A percentile compares a stretch with the other conserved stretches of the same genome.
Conservation (phyloP, 2,113 vertebrate genomes). For the Anseranas semipalmata region DNA sequence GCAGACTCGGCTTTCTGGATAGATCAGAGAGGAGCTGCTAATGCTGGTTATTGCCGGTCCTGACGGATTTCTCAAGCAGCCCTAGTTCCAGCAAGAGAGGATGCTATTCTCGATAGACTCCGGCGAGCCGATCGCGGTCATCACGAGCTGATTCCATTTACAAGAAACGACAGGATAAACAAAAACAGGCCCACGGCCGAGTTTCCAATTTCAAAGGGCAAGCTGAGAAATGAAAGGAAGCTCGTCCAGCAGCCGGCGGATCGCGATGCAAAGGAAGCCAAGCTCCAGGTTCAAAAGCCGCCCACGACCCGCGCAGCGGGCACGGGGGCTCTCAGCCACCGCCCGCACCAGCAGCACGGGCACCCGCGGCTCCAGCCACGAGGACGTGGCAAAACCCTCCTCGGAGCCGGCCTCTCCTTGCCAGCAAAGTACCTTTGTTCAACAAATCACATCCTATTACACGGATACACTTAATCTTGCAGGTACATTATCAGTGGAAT, state of each 20-base stretch:
- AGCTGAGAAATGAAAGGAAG: background rate
- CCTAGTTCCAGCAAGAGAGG: background rate
- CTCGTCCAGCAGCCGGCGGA: background rate
- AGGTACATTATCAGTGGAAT: background rate
- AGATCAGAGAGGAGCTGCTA: background rate
- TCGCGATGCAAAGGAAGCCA: background rate
- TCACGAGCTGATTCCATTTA: fast-evolving
- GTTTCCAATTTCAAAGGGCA: background rate
- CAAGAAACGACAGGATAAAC: fast-evolving
- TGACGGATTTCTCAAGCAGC: background rate
- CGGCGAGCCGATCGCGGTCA: background rate
- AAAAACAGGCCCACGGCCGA: fast-evolving
- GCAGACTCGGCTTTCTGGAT: background rate
- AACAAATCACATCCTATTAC: background rate
- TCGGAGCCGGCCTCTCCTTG: background rate
- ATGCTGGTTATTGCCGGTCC: background rate
- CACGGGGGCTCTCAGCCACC: background rate
- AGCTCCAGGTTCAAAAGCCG: background rate
- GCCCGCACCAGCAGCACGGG: background rate
- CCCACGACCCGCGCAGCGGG: background rate
- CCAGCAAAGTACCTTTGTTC: background rate
- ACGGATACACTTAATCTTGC: background rate
- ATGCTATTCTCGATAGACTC: background rate
- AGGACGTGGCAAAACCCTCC: background rate
- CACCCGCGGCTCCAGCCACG: background rate